Evolutionary conservation across 2,797 vertebrate genomes (phyloP).

Genomic region (Centroberyx gerrardi): DNA sequence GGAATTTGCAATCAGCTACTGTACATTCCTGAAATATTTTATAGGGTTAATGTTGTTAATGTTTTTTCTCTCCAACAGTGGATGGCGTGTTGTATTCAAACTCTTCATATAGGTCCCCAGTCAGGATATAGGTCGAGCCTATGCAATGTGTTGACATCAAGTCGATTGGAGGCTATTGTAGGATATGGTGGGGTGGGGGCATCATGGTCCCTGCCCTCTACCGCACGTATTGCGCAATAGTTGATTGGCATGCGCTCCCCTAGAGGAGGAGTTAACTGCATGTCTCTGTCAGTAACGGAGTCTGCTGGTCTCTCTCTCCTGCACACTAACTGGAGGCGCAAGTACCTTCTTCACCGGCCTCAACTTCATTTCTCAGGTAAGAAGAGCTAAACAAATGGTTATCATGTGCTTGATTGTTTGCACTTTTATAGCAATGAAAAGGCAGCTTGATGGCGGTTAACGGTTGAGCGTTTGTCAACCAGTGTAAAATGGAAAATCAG

Average conservation of each 20-base stretch:
- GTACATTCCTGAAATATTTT: no score
- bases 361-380: slow-evolving; percentile 80
- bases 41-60: fast-evolving
- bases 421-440: slow-evolving; percentile 1
- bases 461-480: neutral
- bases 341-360: slow-evolving; percentile 78
- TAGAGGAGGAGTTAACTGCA: slow-evolving; percentile 85
- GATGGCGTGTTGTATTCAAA: no score
- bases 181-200: slow-evolving; percentile 31
- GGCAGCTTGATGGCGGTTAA: neutral
- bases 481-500: slow-evolving; percentile 3
- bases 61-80: neutral
- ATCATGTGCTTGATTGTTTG: neutral
- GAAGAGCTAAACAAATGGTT: slow-evolving; percentile 27
- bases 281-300: slow-evolving; percentile 67
- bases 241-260: slow-evolving; percentile 68
- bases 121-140: neutral
- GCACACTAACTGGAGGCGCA: slow-evolving; percentile 84
- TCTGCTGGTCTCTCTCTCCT: slow-evolving; percentile 80
- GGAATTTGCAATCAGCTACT: no score
- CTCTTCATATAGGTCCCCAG: no score
- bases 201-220: slow-evolving; percentile 37
- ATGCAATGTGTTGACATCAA: slow-evolving; percentile 52
- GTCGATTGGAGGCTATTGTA: slow-evolving; percentile 48
- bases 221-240: slow-evolving; percentile 74